Base-by-base conservation (phyloP, 2,888 invertebrate species). In the Suillia variegata region DNA sequence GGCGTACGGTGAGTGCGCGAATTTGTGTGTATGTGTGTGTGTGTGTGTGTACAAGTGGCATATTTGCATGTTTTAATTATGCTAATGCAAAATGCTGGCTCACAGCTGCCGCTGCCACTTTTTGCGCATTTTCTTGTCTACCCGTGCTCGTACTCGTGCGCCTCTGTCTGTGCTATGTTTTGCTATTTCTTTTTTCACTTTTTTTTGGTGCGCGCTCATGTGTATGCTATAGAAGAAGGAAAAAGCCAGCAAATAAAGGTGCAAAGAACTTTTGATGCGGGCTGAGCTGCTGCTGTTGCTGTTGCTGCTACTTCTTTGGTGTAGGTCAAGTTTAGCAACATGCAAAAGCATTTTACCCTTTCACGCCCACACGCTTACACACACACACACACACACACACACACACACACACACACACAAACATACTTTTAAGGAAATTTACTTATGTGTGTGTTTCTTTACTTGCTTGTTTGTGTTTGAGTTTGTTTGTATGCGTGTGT, bases 11-110 rank as follows among this genome's bases (percentile, higher is more conserved):
- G n/a, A n/a, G n/a, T n/a, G n/a, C n/a, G n/a, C n/a, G n/a, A n/a
- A n/a, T n/a, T n/a, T n/a, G n/a, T n/a, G n/a, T n/a, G n/a, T n/a
- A n/a, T n/a, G n/a, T n/a, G n/a, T n/a, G n/a, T n/a, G n/a, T n/a
- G n/a, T n/a, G n/a, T n/a, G n/a, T n/a, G n/a, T n/a, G n/a, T n/a
- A n/a, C n/a, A n/a, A n/a, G n/a, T 18, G 5, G 33, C 10, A 18
- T 8, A 38, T 68, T 66, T 62, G 57, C 57, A 65, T 64, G 62
- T 67, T 70, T 71, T 71, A 71, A 71, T 71, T 73, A 71, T 71
- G 73, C 71, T 71, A 71, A 71, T 71, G 71, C 65, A 66, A 63
- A 65, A 62, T 63, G 61, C 58, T 67, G 31, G 18, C 45, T 18
- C 45, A 45, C 45, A 18, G 45, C 45, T 17, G 34, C 15, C 53